Percentiles rank a stretch among this genome's conserved stretches.
Conservation (phyloP, 1,140 invertebrate species). For the Lepidotrigona ventralis region DNA sequence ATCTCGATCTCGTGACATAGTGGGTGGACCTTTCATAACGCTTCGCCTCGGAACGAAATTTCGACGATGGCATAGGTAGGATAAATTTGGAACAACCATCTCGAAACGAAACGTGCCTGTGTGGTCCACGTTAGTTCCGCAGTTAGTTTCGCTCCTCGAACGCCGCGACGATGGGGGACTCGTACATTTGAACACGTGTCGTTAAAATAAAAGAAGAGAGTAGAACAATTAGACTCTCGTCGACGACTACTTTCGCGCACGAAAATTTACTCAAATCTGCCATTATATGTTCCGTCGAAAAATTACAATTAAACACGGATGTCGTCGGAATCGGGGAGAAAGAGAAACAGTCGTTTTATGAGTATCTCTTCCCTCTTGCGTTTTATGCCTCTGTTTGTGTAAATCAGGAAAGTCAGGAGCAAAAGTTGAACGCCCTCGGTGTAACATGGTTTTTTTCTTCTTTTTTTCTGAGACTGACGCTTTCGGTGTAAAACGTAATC, state of each 20-base stretch:
- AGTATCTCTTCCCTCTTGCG: too few relatives aligned
- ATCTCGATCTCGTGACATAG: background rate
- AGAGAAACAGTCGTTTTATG: too few relatives aligned
- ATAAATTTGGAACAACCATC: conserved; percentile 65
- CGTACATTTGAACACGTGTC: background rate
- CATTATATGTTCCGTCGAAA: too few relatives aligned
- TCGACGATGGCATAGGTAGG: conserved; percentile 50
- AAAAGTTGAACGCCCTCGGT: too few relatives aligned
- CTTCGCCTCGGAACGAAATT: conserved; percentile 45
- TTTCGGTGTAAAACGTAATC: too few relatives aligned
- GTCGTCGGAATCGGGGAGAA: too few relatives aligned
- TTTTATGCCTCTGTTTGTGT: background rate
- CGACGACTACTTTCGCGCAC: too few relatives aligned
- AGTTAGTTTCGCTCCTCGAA: conserved; percentile 48
- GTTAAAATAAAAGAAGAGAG: background rate
- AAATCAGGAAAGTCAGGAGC: background rate
- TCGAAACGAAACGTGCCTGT: conserved; percentile 41
- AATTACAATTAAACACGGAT: background rate
- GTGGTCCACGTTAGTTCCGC: conserved; percentile 42
- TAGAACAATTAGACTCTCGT: too few relatives aligned
- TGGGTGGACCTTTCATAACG: conserved; percentile 2
- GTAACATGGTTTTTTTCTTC: too few relatives aligned
- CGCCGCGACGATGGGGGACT: conserved; percentile 4
- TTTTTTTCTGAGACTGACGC: too few relatives aligned
- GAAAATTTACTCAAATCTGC: too few relatives aligned